Evolutionary conservation across 2,797 vertebrate genomes (phyloP).

Genomic region (Myotis myotis): DNA sequence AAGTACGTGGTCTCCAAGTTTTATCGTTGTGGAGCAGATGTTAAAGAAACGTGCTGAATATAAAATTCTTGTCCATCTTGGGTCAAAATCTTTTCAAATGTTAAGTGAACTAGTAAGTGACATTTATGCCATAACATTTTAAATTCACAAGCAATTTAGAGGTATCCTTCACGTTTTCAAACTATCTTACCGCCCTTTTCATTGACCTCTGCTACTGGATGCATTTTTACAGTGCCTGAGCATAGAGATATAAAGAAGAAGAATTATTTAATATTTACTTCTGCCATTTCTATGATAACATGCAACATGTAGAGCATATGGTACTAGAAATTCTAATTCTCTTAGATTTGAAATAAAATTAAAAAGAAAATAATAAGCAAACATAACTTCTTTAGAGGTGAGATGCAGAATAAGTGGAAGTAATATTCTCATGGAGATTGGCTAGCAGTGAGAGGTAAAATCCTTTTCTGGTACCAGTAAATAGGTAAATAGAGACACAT

Average conservation of each 20-base stretch:
- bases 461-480: background rate
- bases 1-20: background rate
- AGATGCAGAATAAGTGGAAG: background rate
- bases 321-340: background rate
- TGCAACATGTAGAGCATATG: background rate
- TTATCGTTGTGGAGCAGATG: background rate
- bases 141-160: constrained; percentile 40
- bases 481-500: background rate
- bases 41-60: background rate
- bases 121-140: constrained; percentile 42
- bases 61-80: constrained; percentile 3
- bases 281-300: background rate
- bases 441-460: background rate
- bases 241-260: background rate
- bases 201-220: background rate
- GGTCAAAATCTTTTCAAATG: constrained; percentile 33
- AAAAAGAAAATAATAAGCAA: background rate
- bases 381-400: background rate
- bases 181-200: background rate
- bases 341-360: background rate
- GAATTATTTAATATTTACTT: constrained; percentile 5
- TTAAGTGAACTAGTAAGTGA: constrained; percentile 39
- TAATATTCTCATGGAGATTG: background rate
- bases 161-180: background rate
- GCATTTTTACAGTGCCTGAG: background rate